Conservation (phyloP, 2,888 invertebrate species). For the Apomyelois bistriatella region DNA sequence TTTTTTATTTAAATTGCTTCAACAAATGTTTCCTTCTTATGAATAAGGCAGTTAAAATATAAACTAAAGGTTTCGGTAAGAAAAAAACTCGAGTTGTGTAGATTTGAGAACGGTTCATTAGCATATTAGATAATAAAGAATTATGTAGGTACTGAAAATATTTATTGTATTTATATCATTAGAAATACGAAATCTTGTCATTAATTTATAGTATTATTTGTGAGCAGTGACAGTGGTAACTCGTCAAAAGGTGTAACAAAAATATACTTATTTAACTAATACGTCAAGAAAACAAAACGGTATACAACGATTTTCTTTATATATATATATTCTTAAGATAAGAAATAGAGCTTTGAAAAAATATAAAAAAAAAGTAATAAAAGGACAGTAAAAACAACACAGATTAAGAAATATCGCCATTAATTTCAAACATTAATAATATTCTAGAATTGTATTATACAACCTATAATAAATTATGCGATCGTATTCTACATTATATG, state of each 20-base stretch:
- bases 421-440: constrained; percentile 8
- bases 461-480: constrained; percentile 23
- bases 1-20: no score
- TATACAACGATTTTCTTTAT: constrained; percentile 32
- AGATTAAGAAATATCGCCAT: constrained; percentile 3
- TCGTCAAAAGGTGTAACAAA: constrained; percentile 24
- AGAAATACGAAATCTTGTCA: background rate
- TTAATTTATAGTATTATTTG: background rate
- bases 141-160: background rate
- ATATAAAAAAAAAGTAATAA: constrained; percentile 19
- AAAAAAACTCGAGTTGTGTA: background rate
- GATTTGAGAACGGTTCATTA: background rate
- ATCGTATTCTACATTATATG: no score
- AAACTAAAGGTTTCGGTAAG: no score
- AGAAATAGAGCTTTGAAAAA: constrained; percentile 26
- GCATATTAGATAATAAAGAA: constrained; percentile 18
- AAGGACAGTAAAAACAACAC: constrained; percentile 6
- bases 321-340: constrained; percentile 24
- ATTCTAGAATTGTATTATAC: constrained; percentile 16
- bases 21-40: no score
- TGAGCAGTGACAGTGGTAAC: constrained; percentile 14
- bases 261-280: constrained; percentile 41
- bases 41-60: no score
- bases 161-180: constrained; percentile 3
- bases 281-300: constrained; percentile 28